phyloP scores from a whole-genome alignment of 1,140 invertebrate species.

The Phymorhynchus buccinoides region DNA sequence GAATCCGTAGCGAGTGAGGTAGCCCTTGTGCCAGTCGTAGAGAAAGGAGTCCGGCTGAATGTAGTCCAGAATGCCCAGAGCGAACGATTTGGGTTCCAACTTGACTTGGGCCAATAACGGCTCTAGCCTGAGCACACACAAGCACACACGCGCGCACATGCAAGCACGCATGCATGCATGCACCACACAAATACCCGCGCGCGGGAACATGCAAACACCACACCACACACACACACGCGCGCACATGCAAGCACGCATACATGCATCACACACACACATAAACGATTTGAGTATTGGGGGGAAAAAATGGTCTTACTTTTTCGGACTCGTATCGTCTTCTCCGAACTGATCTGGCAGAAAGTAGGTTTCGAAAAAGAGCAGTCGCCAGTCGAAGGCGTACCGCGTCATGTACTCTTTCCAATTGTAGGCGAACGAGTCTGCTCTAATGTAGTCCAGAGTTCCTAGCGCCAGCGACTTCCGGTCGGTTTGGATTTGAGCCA shows the following conservation, averaged over 20 bases:
- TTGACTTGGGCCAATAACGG: constrained; percentile 90
- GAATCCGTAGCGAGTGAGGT: constrained; percentile 62
- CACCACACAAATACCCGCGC: background rate
- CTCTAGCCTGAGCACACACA: constrained; percentile 81
- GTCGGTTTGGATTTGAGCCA: constrained; percentile 90
- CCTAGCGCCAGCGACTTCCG: constrained; percentile 78
- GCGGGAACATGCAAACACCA: background rate
- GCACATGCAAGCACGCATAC: too few relatives aligned
- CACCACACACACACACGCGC: background rate
- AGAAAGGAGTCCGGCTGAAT: constrained; percentile 54
- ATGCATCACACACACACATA: too few relatives aligned
- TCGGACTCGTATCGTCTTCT: background rate
- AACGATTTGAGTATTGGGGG: too few relatives aligned
- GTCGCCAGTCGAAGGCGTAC: constrained; percentile 65
- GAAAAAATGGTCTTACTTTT: constrained; percentile 32
- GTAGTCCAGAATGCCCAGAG: constrained; percentile 63
- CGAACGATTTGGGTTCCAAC: constrained; percentile 84
- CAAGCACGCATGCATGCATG: too few relatives aligned
- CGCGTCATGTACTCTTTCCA: constrained; percentile 52
- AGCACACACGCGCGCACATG: background rate
- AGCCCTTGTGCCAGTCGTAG: constrained; percentile 56
- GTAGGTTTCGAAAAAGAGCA: constrained; percentile 64
- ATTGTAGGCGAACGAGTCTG: constrained; percentile 53
- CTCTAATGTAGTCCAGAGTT: constrained; percentile 61
- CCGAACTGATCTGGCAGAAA: constrained; percentile 55